A percentile compares a stretch with the other conserved stretches of the same genome.
Evolutionary conservation across 2,113 vertebrate genomes (phyloP).

Genomic region (Oostethus manadensis): DNA sequence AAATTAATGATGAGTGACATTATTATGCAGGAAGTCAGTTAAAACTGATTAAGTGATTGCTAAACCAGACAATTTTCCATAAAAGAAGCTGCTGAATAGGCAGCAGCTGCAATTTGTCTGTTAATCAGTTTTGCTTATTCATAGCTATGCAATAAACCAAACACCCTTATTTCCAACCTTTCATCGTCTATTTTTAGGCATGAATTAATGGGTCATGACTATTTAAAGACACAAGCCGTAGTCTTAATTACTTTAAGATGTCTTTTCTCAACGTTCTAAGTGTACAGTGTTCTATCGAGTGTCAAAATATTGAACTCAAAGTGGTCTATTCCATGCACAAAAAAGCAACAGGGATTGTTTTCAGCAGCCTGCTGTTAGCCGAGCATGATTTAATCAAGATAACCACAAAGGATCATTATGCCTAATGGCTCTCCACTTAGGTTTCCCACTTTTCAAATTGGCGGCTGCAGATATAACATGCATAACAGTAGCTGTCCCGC

Average conservation of each 20-base stretch:
- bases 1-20: not conserved
- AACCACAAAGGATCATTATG: constrained; percentile 42
- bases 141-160: not conserved
- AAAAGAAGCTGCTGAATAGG: not conserved
- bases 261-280: not conserved
- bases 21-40: not conserved
- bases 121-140: constrained; percentile 6
- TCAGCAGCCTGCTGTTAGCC: constrained; percentile 13
- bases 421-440: constrained; percentile 30
- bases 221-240: not conserved
- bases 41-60: not conserved
- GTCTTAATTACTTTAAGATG: not conserved
- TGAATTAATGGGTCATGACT: constrained; percentile 1
- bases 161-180: not conserved
- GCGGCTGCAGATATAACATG: constrained; percentile 28
- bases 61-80: not conserved
- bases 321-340: constrained; percentile 13
- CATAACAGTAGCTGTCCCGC: constrained; percentile 17
- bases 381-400: constrained; percentile 43
- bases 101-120: not conserved
- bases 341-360: constrained; percentile 10
- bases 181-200: not conserved
- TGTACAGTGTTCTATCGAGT: not conserved
- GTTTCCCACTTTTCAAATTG: constrained; percentile 34
- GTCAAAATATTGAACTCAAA: not conserved